Percentiles rank a stretch among this genome's conserved stretches.
Evolutionary conservation across 2,888 invertebrate genomes (phyloP).

Genomic region (Amphipyra berbera): DNA sequence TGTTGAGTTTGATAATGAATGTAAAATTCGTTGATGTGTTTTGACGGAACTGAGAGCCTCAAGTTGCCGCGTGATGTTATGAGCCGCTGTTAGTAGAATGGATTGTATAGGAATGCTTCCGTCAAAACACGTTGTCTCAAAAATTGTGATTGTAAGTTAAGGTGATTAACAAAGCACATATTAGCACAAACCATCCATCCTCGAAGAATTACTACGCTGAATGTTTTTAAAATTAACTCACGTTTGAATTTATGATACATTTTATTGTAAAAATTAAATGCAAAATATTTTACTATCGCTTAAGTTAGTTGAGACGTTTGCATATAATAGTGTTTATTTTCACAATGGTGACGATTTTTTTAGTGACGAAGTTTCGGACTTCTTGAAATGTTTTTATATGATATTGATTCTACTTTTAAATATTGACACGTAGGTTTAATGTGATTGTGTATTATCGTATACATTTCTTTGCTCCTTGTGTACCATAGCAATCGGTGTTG

Average conservation of each 20-base stretch:
- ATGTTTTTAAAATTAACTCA: slow-evolving; percentile 87
- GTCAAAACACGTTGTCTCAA: slow-evolving; percentile 62
- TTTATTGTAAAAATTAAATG: slow-evolving; percentile 84
- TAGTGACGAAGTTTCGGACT: slow-evolving; percentile 73
- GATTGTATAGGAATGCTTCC: slow-evolving; percentile 43
- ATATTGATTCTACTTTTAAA: slow-evolving; percentile 78
- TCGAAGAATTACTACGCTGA: slow-evolving; percentile 84
- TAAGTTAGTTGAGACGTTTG: slow-evolving; percentile 88
- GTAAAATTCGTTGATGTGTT: slow-evolving; percentile 74
- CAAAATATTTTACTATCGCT: slow-evolving; percentile 88
- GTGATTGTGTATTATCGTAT: slow-evolving; percentile 70
- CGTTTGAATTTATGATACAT: slow-evolving; percentile 90
- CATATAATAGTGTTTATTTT: slow-evolving; percentile 88
- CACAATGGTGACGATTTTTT: slow-evolving; percentile 79
- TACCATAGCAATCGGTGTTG: slow-evolving; percentile 72
- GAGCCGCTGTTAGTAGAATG: slow-evolving; percentile 36
- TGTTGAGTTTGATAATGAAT: slow-evolving; percentile 80
- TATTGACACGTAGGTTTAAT: slow-evolving; percentile 75
- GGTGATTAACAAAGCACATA: slow-evolving; percentile 86
- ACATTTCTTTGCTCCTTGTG: slow-evolving; percentile 75
- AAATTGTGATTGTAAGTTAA: slow-evolving; percentile 87
- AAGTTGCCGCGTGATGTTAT: slow-evolving; percentile 42
- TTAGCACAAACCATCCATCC: slow-evolving; percentile 90
- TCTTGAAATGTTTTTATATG: slow-evolving; percentile 81
- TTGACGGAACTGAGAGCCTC: slow-evolving; percentile 48